A percentile compares a stretch with the other conserved stretches of the same genome.
Conservation (phyloP, 2,888 invertebrate genomes). For the Acrobeloides nanus region DNA sequence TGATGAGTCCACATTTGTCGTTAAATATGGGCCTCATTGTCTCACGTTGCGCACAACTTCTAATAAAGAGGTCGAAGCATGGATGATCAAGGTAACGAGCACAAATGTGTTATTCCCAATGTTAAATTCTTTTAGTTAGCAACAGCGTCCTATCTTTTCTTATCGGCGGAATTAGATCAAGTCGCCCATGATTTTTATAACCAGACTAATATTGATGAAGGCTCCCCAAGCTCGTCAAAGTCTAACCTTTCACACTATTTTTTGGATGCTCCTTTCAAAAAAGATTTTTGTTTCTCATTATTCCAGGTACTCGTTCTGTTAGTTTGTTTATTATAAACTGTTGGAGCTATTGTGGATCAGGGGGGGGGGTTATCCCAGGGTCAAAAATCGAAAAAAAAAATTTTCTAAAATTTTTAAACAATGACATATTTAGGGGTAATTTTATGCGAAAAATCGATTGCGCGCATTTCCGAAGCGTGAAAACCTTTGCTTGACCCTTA, state of each 20-base stretch:
- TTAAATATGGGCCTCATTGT: constrained; percentile 23
- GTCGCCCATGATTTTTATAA: constrained; percentile 14
- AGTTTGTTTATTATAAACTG: background rate
- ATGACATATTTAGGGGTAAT: no score
- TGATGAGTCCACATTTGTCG: constrained; percentile 8
- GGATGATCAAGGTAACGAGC: constrained; percentile 42
- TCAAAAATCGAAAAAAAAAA: no score
- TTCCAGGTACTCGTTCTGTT: constrained; percentile 34
- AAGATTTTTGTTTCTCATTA: constrained; percentile 41
- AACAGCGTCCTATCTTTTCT: no score
- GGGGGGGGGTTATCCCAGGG: no score
- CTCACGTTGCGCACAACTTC: constrained; percentile 22
- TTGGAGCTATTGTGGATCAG: no score
- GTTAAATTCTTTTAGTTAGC: no score
- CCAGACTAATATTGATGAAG: background rate
- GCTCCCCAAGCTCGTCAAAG: background rate
- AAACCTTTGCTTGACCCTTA: no score
- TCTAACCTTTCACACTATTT: constrained; percentile 27
- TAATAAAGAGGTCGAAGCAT: constrained; percentile 34
- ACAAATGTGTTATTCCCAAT: constrained; percentile 1
- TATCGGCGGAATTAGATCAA: constrained; percentile 50
- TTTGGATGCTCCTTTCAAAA: constrained; percentile 34
- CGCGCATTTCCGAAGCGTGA: no score
- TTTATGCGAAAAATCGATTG: no score
- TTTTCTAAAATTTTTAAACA: no score